phyloP scores from a whole-genome alignment of 2,888 invertebrate species.

The Dryococelus australis region DNA sequence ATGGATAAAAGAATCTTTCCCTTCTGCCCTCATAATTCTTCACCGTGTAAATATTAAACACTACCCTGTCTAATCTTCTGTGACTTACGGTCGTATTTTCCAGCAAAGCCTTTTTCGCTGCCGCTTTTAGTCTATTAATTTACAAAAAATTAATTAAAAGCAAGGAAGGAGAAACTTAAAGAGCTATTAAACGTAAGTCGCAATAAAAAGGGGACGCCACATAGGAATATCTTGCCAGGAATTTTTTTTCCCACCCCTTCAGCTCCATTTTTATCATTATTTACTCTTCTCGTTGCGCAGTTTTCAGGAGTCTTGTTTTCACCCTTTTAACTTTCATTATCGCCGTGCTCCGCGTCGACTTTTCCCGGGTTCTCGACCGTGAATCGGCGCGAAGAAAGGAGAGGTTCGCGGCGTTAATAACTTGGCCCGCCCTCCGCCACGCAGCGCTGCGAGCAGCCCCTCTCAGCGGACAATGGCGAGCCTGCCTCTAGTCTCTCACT shows the following conservation, averaged over 20 bases:
- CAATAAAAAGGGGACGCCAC: slow-evolving; percentile 6
- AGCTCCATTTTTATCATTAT: background rate
- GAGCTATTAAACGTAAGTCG: slow-evolving; percentile 16
- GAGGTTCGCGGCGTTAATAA: background rate
- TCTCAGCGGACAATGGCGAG: too few species aligned
- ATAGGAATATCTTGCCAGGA: background rate
- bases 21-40: background rate
- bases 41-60: slow-evolving; percentile 9
- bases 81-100: slow-evolving; percentile 16
- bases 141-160: slow-evolving; percentile 13
- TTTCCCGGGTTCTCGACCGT: background rate
- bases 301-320: slow-evolving; percentile 5
- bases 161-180: slow-evolving; percentile 6
- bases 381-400: background rate
- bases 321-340: slow-evolving; percentile 10
- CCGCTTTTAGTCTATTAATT: slow-evolving; percentile 1
- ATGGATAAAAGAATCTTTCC: background rate
- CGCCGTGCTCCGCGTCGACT: background rate
- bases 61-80: slow-evolving; percentile 16
- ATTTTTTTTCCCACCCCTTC: background rate
- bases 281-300: slow-evolving; percentile 8
- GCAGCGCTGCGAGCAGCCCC: too few species aligned
- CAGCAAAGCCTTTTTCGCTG: background rate
- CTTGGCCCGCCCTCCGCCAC: background rate
- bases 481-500: too few species aligned